Evolutionary conservation across 2,888 invertebrate species (phyloP).

Genomic region (Noctua janthe): DNA sequence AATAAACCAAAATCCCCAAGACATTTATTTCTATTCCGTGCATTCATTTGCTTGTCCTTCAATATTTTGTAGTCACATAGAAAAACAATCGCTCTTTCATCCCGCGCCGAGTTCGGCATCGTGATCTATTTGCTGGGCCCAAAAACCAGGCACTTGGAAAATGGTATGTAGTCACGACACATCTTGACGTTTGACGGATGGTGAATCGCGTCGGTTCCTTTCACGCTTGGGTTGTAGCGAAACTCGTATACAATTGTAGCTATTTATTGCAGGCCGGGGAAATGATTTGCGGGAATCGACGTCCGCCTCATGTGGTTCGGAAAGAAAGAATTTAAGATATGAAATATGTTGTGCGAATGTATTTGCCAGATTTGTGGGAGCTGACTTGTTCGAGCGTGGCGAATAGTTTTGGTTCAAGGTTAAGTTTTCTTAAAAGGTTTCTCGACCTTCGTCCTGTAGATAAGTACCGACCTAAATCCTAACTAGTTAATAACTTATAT

Average conservation of each 20-base stretch:
- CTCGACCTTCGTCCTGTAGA: neutral
- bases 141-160: conserved; percentile 82
- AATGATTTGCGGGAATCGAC: conserved; percentile 63
- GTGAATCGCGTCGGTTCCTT: conserved; percentile 72
- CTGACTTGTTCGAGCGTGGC: conserved; percentile 14
- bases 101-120: conserved; percentile 68
- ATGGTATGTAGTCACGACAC: conserved; percentile 83
- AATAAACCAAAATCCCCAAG: conserved; percentile 37
- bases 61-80: conserved; percentile 70
- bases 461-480: neutral
- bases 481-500: neutral
- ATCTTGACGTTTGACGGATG: conserved; percentile 85
- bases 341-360: conserved; percentile 49
- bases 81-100: conserved; percentile 71
- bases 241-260: conserved; percentile 67
- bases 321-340: conserved; percentile 53
- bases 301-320: conserved; percentile 56
- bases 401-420: conserved; percentile 21
- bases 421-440: conserved; percentile 15
- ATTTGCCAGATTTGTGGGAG: conserved; percentile 35
- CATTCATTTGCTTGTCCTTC: conserved; percentile 60
- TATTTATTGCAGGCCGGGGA: conserved; percentile 65
- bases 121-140: conserved; percentile 83
- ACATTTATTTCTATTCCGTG: conserved; percentile 55
- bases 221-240: conserved; percentile 71